Evolutionary conservation across 2,888 invertebrate species (phyloP).

Genomic region (Acholoe squamosa): DNA sequence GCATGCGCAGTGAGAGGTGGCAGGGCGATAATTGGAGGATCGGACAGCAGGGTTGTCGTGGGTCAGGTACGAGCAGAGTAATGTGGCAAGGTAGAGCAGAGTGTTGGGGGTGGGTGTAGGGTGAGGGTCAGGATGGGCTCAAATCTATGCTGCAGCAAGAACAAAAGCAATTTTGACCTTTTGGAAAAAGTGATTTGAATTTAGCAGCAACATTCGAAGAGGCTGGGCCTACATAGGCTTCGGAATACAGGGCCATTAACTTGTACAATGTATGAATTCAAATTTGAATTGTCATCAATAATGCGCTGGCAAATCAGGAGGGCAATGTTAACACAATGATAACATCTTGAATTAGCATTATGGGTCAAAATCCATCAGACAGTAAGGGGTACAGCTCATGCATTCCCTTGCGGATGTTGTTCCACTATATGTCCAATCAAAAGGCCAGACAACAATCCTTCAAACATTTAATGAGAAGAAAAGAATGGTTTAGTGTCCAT

Average conservation of each 20-base stretch:
- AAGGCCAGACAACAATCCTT: background rate
- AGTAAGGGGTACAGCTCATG: too few species aligned
- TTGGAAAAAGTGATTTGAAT: background rate
- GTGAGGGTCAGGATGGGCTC: background rate
- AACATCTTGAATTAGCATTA: too few species aligned
- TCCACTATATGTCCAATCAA: background rate
- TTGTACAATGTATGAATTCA: too few species aligned
- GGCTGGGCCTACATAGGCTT: too few species aligned
- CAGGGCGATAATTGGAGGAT: slow-evolving; percentile 20
- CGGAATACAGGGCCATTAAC: too few species aligned
- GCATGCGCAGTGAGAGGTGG: background rate
- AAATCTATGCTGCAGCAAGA: background rate
- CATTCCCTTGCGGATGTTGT: background rate
- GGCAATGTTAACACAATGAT: too few species aligned
- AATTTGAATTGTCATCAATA: too few species aligned
- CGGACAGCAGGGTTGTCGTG: background rate
- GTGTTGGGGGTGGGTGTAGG: background rate
- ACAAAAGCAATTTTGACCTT: background rate
- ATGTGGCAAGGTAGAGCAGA: background rate
- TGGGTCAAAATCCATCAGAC: too few species aligned
- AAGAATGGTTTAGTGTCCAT: background rate
- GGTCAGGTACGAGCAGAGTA: background rate
- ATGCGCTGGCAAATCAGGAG: too few species aligned
- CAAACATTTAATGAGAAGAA: background rate
- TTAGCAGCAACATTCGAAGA: too few species aligned